These are phyloP conservation scores for Microplitis manilae DNA, from an alignment of 2,888 invertebrate genomes.

Conservation along the genomic window DNA sequence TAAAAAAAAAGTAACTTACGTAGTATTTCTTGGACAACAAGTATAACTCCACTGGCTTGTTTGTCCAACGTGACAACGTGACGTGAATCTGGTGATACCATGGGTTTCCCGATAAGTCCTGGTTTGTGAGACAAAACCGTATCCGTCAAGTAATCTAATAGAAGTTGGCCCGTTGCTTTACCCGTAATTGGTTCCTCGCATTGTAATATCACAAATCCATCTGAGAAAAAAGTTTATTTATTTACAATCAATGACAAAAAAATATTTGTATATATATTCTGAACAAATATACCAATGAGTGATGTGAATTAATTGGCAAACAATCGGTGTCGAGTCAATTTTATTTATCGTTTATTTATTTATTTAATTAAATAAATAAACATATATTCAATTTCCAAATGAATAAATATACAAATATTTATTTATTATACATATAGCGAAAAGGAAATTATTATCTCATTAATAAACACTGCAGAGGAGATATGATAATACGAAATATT, in stretches of 20 bases:
- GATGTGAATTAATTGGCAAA: background rate
- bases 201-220: constrained; percentile 81
- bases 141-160: constrained; percentile 82
- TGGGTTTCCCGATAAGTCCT: constrained; percentile 77
- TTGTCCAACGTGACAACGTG: constrained; percentile 80
- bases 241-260: background rate
- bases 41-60: constrained; percentile 74
- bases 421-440: too few species aligned
- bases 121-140: constrained; percentile 78
- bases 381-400: too few species aligned
- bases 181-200: constrained; percentile 80
- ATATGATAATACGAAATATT: constrained; percentile 6
- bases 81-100: constrained; percentile 81
- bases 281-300: too few species aligned
- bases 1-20: constrained; percentile 69
- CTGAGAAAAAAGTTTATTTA: constrained; percentile 68
- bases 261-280: background rate
- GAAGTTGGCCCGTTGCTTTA: constrained; percentile 78
- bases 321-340: too few species aligned
- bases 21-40: constrained; percentile 78
- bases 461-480: background rate
- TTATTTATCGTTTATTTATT: too few species aligned
- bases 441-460: background rate
- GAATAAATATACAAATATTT: too few species aligned
- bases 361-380: too few species aligned